These are phyloP conservation scores for Deilephila elpenor DNA, from an alignment of 2,888 invertebrate species.

Conservation along the genomic window DNA sequence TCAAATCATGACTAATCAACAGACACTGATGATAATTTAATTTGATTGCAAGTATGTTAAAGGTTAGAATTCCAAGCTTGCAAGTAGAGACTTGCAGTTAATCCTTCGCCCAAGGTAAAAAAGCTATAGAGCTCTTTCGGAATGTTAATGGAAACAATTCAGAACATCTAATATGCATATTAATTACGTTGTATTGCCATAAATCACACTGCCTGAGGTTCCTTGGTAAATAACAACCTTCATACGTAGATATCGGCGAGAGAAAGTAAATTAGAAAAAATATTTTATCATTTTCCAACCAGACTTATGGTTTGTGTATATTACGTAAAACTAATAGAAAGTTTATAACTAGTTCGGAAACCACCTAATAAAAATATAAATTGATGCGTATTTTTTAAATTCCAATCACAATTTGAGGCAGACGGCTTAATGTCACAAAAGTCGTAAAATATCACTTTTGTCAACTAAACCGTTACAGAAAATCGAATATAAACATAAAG, in stretches of 20 bases:
- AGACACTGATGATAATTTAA: constrained; percentile 19
- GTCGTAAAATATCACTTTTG: background rate
- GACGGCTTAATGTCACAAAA: background rate
- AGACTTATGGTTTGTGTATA: constrained; percentile 16
- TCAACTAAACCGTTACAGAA: background rate
- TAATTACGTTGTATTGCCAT: constrained; percentile 16
- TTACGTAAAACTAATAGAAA: constrained; percentile 21
- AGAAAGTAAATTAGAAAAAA: constrained; percentile 20
- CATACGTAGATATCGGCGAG: background rate
- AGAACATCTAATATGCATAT: constrained; percentile 23
- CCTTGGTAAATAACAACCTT: background rate
- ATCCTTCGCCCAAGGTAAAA: constrained; percentile 10
- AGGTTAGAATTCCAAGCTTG: constrained; percentile 5
- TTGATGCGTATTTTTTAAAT: background rate
- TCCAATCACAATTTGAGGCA: background rate
- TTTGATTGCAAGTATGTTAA: constrained; percentile 10
- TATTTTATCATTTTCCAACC: constrained; percentile 16
- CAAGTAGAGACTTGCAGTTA: background rate
- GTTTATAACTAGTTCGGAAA: constrained; percentile 18
- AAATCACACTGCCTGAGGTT: background rate
- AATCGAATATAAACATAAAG: constrained; percentile 36
- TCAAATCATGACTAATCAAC: background rate
- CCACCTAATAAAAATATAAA: background rate
- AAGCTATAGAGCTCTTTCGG: background rate
- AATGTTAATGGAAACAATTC: constrained; percentile 22